These are phyloP conservation scores for Drosophila kokeensis DNA, from an alignment of 2,888 invertebrate genomes.

Conservation along the genomic window DNA sequence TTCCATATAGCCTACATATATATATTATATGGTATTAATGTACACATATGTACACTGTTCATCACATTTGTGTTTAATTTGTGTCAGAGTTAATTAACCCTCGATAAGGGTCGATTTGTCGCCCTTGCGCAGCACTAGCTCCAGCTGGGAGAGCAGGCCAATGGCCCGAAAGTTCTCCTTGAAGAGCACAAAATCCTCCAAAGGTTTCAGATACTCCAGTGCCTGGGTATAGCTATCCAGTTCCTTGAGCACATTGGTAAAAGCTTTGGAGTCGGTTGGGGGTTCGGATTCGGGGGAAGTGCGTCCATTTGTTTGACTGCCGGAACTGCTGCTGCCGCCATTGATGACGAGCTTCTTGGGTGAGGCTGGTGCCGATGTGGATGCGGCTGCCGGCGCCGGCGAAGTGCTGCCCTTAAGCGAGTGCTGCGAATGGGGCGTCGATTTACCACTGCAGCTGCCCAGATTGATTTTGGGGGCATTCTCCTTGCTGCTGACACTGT, in stretches of 20 bases:
- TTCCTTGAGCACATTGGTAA: conserved; percentile 59
- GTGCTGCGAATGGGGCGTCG: conserved; percentile 46
- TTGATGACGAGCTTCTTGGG: conserved; percentile 54
- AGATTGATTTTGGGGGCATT: conserved; percentile 56
- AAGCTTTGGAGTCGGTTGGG: conserved; percentile 10
- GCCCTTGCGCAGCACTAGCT: conserved; percentile 78
- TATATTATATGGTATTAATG: not conserved
- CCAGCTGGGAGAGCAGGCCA: conserved; percentile 82
- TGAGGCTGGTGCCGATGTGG: conserved; percentile 54
- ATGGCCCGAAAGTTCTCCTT: conserved; percentile 84
- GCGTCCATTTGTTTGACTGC: conserved; percentile 64
- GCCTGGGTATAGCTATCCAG: conserved; percentile 80
- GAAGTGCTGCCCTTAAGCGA: conserved; percentile 45
- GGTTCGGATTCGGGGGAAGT: conserved; percentile 53
- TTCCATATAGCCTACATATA: not conserved
- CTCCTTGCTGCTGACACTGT: conserved; percentile 71
- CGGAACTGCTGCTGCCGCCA: conserved; percentile 31
- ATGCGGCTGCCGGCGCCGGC: conserved; percentile 21
- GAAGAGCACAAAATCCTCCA: conserved; percentile 83
- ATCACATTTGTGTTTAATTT: conserved; percentile 70
- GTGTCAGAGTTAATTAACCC: conserved; percentile 40
- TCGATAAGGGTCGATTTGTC: conserved; percentile 71
- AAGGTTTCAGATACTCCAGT: conserved; percentile 79
- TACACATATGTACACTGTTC: conserved; percentile 59
- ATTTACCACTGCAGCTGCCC: conserved; percentile 63